These are phyloP conservation scores for Melieria omissa DNA, from an alignment of 2,888 invertebrate species.

Conservation along the genomic window DNA sequence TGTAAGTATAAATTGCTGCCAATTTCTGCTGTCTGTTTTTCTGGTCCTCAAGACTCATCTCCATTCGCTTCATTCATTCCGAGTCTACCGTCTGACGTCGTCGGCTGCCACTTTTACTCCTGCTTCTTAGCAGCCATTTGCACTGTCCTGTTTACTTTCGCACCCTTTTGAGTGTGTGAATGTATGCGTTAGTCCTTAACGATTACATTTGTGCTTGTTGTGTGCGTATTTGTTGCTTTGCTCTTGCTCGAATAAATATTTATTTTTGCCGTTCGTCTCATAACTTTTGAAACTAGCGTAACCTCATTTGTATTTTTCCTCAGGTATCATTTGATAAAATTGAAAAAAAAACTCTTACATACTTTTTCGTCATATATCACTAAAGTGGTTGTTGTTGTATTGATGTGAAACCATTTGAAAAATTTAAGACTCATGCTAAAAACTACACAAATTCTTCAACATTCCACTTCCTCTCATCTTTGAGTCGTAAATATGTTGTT, in stretches of 20 bases:
- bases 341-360: too few species aligned
- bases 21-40: constrained; percentile 28
- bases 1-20: constrained; percentile 31
- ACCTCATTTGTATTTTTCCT: background rate
- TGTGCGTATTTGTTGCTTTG: background rate
- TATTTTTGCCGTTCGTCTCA: constrained; percentile 28
- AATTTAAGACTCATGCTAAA: too few species aligned
- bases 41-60: background rate
- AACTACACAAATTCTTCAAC: too few species aligned
- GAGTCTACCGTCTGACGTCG: background rate
- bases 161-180: background rate
- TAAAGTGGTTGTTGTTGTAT: too few species aligned
- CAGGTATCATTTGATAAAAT: background rate
- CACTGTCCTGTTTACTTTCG: too few species aligned
- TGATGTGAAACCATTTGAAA: too few species aligned
- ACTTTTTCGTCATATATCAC: too few species aligned
- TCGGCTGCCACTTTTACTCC: too few species aligned
- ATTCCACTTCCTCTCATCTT: too few species aligned
- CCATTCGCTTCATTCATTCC: constrained; percentile 8
- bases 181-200: background rate
- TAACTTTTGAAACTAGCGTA: constrained; percentile 18
- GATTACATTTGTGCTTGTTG: constrained; percentile 5
- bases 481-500: too few species aligned
- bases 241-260: constrained; percentile 29
- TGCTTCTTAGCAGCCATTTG: too few species aligned